Percentiles rank a stretch among this genome's conserved stretches.
Conservation (phyloP, 2,113 vertebrate genomes). For the Chrysemys picta region DNA sequence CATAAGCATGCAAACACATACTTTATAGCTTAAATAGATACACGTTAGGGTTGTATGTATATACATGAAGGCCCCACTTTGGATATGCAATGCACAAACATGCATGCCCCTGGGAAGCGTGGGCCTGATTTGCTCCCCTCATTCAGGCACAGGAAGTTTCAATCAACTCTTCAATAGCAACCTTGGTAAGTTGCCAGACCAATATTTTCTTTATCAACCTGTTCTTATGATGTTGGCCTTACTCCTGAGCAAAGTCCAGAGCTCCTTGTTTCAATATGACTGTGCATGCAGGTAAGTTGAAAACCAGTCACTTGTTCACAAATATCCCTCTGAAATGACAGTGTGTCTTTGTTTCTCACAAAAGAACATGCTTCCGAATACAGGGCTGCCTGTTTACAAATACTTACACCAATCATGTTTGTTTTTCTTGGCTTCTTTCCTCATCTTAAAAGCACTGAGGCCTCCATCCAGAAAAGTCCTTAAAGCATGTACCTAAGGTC, state of each 20-base stretch:
- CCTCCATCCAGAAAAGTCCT: neutral
- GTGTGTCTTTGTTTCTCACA: neutral
- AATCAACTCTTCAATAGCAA: no score
- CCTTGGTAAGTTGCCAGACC: neutral
- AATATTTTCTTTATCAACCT: neutral
- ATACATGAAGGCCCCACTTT: fast-evolving
- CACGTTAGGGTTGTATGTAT: neutral
- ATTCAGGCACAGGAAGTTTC: neutral
- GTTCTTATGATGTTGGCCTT: neutral
- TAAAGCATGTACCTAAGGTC: neutral
- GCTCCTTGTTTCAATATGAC: neutral
- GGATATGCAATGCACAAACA: neutral
- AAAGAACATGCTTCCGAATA: neutral
- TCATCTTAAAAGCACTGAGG: neutral
- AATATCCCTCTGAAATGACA: neutral
- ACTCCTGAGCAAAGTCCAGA: neutral
- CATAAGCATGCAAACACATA: neutral
- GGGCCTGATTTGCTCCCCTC: neutral
- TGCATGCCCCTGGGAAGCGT: neutral
- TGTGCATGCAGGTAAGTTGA: neutral
- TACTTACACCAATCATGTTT: neutral
- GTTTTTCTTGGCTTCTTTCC: neutral
- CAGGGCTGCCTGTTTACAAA: neutral
- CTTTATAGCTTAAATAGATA: neutral
- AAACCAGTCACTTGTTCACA: neutral